Evolutionary conservation across 2,888 invertebrate genomes (phyloP).

Genomic region (Apantesis nais): DNA sequence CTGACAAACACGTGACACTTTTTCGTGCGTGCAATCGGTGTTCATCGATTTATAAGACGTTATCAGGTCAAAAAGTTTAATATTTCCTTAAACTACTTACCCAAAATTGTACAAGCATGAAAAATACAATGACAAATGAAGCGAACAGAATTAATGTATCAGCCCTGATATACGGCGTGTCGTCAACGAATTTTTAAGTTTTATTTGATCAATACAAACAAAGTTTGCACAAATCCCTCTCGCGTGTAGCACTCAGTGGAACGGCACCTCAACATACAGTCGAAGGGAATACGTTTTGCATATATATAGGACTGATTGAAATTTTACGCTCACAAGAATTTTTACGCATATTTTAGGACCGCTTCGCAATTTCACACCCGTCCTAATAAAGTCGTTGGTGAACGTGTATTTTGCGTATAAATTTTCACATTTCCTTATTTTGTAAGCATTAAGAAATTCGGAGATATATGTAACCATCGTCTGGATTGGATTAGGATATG

Average conservation of each 20-base stretch:
- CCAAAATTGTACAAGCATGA: neutral
- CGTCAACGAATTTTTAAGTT: conserved; percentile 12
- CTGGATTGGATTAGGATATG: conserved; percentile 8
- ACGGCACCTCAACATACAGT: conserved; percentile 33
- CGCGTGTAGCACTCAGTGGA: conserved; percentile 32
- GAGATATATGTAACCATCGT: conserved; percentile 11
- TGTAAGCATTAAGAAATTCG: conserved; percentile 41
- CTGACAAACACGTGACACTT: no score
- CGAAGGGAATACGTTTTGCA: conserved; percentile 64
- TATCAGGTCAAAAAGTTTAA: neutral
- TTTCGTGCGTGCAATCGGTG: no score
- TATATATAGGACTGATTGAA: conserved; percentile 83
- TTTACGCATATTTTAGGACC: conserved; percentile 78
- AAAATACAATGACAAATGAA: conserved; percentile 3
- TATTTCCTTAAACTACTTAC: neutral
- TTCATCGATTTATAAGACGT: no score
- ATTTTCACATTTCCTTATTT: conserved; percentile 53
- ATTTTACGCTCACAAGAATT: conserved; percentile 77
- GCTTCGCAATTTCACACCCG: conserved; percentile 69
- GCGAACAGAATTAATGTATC: conserved; percentile 1
- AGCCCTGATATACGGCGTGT: conserved; percentile 6
- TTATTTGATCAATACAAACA: conserved; percentile 17
- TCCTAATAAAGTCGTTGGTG: conserved; percentile 64
- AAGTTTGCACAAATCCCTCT: conserved; percentile 11
- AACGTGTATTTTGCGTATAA: conserved; percentile 54